phyloP scores from a whole-genome alignment of 2,113 vertebrate species.

The Acrocephalus kingi region DNA sequence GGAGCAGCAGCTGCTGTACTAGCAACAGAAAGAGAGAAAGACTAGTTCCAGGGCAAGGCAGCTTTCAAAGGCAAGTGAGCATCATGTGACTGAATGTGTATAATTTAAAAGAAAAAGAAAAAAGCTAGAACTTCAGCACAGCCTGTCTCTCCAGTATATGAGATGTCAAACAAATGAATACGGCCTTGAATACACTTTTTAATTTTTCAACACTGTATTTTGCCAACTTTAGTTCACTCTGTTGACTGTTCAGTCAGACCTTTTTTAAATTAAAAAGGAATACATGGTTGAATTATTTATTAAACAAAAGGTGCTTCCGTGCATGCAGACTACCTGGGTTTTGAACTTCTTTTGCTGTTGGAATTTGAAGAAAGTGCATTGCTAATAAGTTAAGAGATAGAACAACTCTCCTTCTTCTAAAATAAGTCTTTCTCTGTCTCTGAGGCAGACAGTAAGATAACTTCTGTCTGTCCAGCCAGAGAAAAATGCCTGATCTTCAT shows the following conservation, averaged over 20 bases:
- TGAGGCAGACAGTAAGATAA: neutral
- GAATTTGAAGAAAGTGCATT: slow-evolving; percentile 45
- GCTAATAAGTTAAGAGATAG: slow-evolving; percentile 36
- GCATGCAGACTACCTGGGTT: slow-evolving; percentile 50
- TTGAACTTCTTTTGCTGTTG: slow-evolving; percentile 35
- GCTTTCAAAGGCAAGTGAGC: slow-evolving; percentile 38
- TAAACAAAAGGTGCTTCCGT: slow-evolving; percentile 56
- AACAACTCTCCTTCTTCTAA: neutral
- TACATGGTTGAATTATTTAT: slow-evolving; percentile 67
- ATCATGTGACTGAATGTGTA: neutral
- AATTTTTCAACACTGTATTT: slow-evolving; percentile 65
- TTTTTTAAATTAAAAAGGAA: slow-evolving; percentile 61
- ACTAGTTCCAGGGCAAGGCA: slow-evolving; percentile 16
- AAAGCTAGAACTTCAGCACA: slow-evolving; percentile 11
- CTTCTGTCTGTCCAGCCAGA: neutral
- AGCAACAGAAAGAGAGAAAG: neutral
- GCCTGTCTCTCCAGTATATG: slow-evolving; percentile 10
- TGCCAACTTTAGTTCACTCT: slow-evolving; percentile 59
- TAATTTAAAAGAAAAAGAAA: slow-evolving; percentile 33
- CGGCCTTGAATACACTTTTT: slow-evolving; percentile 46
- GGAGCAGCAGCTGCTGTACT: neutral
- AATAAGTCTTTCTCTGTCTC: neutral
- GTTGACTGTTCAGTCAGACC: slow-evolving; percentile 62
- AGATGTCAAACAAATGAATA: slow-evolving; percentile 42
- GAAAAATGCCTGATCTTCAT: neutral